A percentile compares a stretch with the other conserved stretches of the same genome.
phyloP scores from a whole-genome alignment of 2,888 invertebrate species.

The Polydrusus pterygomalis region DNA sequence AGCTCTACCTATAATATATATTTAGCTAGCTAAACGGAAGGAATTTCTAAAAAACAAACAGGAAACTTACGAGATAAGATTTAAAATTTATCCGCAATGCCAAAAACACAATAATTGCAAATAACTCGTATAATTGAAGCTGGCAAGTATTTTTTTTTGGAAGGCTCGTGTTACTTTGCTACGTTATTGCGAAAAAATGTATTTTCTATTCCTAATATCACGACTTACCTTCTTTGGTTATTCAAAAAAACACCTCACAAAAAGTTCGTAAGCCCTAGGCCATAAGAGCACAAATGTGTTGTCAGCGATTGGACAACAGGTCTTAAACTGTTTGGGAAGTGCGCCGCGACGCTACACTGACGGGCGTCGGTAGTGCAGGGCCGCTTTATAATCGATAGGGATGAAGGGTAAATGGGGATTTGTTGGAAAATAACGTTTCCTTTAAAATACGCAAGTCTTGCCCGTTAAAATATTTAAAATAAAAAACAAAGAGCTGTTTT shows the following conservation, averaged over 20 bases:
- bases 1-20: no score
- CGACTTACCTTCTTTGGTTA: constrained; percentile 18
- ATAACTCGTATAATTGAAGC: background rate
- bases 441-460: no score
- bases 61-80: no score
- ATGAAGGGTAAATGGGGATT: constrained; percentile 21
- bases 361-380: constrained; percentile 45
- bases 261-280: constrained; percentile 43
- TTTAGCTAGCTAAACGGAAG: no score
- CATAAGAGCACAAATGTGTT: constrained; percentile 47
- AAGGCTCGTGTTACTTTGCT: background rate
- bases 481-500: no score
- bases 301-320: constrained; percentile 52
- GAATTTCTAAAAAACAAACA: no score
- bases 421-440: background rate
- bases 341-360: constrained; percentile 48
- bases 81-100: no score
- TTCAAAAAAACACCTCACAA: constrained; percentile 22
- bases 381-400: constrained; percentile 45
- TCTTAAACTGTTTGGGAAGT: constrained; percentile 49
- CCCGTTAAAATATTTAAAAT: no score
- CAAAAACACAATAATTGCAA: background rate
- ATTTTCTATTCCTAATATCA: background rate
- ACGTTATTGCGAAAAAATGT: background rate
- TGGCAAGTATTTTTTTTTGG: background rate